Base-by-base conservation (phyloP, 2,113 vertebrate genomes). In the Leuciscus idus region DNA sequence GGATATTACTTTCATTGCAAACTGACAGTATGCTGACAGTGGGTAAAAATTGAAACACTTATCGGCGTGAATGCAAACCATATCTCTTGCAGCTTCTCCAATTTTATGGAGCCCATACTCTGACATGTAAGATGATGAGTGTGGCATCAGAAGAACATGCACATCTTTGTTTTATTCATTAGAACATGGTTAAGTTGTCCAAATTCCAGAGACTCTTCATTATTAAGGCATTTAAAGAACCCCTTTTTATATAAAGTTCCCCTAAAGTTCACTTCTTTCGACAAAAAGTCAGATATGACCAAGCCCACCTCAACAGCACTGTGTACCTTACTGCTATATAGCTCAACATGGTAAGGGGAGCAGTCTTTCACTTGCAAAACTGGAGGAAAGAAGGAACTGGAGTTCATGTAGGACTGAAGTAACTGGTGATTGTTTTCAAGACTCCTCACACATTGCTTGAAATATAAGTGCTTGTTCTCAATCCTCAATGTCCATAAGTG, bases 381-480 rank as follows among this genome's bases (percentile, higher is more conserved):
- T 36, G 43, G 77, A 39, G 74, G 26, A 74, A 88, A 78, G 26
- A 83, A 48, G 15, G 83, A 73, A 19, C 30, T 57, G 6, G 81
- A 84, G 36, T 68, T 46, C 23, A 74, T 11, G 12, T 48, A 74
- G 21, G 72, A 21, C 11, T 48, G 39, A n/a, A 48, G 73, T 4
- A 87, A 33, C 33, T 87, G 88, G 23, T 85, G 78, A 1, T 50
- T 85, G 5, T 85, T 70, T 57, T 68, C 61, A 83, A 85, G 85
- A 23, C 36, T 83, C n/a, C 73, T n/a, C 9, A 78, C 85, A 26
- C 43, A 75, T 13, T 6, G 2, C 9, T 75, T 88, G 21, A 88
- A 88, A 59, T 90, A 90, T 10, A 76, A 81, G 28, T 86, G 85
- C 19, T 88, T 88, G n/a, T 79, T 88, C 8, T 90, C 89, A 33